phyloP scores from a whole-genome alignment of 2,797 vertebrate species.

The Synanceia verrucosa region DNA sequence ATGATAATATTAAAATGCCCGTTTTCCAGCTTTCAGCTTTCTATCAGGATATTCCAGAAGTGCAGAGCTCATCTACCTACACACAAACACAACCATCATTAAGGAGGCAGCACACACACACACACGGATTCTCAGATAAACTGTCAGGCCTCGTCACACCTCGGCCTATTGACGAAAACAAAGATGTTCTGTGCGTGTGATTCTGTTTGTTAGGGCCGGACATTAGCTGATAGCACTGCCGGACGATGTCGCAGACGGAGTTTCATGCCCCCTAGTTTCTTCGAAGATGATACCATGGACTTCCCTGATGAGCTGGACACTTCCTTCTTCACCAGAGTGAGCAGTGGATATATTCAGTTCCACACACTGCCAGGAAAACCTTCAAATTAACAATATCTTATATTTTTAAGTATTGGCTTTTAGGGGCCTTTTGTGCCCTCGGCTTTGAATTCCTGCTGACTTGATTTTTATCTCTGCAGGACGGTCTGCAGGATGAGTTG shows the following conservation, averaged over 20 bases:
- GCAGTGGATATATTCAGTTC: conserved; percentile 10
- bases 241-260: conserved; percentile 86
- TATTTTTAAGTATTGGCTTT: neutral
- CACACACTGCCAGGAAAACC: neutral
- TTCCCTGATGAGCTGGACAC: conserved; percentile 96
- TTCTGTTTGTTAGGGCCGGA: conserved; percentile 85
- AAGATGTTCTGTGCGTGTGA: neutral
- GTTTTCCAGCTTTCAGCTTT: conserved; percentile 63
- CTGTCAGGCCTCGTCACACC: neutral
- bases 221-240: conserved; percentile 82
- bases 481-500: conserved; percentile 92
- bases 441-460: neutral
- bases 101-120: neutral
- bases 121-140: conserved; percentile 6
- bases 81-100: neutral
- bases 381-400: neutral
- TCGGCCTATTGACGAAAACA: neutral
- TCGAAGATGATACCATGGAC: conserved; percentile 93
- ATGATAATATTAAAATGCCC: conserved; percentile 39
- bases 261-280: conserved; percentile 92
- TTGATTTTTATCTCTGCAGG: conserved; percentile 74
- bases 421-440: neutral
- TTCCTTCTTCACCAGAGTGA: conserved; percentile 96
- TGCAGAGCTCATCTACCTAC: conserved; percentile 45
- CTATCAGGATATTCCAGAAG: conserved; percentile 43